These are phyloP conservation scores for Paedocypris sp. DNA, from an alignment of 2,113 vertebrate genomes.

Conservation along the genomic window DNA sequence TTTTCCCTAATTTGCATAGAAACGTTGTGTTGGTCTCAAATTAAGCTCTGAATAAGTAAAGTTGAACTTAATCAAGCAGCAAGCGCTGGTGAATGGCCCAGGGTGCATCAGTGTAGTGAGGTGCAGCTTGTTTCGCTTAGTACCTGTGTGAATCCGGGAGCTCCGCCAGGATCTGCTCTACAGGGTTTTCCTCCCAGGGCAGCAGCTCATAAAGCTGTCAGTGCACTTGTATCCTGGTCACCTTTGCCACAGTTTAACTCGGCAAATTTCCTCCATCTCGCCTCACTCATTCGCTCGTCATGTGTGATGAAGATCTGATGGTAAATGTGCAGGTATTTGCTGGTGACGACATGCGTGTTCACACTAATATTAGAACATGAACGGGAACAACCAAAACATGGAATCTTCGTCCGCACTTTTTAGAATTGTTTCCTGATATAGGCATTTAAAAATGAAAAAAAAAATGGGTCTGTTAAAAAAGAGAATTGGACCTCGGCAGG, in stretches of 20 bases:
- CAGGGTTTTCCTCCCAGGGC: slow-evolving; percentile 5
- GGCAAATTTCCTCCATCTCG: slow-evolving; percentile 34
- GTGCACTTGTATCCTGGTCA: slow-evolving; percentile 40
- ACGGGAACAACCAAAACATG: slow-evolving; percentile 3
- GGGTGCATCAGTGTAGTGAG: slow-evolving; percentile 1
- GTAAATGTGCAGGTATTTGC: neutral
- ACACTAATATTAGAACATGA: neutral
- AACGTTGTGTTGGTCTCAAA: too few species aligned
- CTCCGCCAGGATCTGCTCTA: slow-evolving; percentile 23
- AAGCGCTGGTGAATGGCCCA: too few species aligned
- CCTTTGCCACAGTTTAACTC: slow-evolving; percentile 44
- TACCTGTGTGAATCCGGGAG: slow-evolving; percentile 41
- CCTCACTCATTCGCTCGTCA: slow-evolving; percentile 19
- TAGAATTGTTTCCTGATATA: too few species aligned
- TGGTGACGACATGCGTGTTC: neutral
- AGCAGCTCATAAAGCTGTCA: slow-evolving; percentile 46
- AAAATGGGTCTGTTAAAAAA: too few species aligned
- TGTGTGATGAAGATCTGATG: neutral
- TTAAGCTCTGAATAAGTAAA: too few species aligned
- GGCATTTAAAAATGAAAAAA: too few species aligned
- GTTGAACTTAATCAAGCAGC: too few species aligned
- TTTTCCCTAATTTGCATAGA: too few species aligned
- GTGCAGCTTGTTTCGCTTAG: slow-evolving; percentile 26
- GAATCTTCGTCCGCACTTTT: too few species aligned
- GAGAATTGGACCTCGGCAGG: too few species aligned